These are phyloP conservation scores for Leptocoma aspasia DNA, from an alignment of 2,113 vertebrate genomes.

Conservation along the genomic window DNA sequence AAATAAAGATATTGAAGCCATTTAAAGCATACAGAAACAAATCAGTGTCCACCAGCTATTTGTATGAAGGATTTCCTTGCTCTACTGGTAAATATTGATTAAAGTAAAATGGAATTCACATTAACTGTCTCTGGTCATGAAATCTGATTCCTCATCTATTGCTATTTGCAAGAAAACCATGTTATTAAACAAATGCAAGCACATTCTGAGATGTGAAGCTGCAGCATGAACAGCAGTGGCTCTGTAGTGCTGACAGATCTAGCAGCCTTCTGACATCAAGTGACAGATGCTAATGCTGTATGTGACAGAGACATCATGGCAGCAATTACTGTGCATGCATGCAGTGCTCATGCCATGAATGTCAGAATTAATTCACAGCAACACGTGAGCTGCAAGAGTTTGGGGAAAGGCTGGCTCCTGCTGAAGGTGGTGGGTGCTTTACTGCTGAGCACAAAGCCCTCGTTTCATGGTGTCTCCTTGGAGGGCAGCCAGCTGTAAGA, in stretches of 20 bases:
- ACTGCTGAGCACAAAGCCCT: background rate
- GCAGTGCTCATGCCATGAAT: rapidly evolving
- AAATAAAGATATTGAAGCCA: background rate
- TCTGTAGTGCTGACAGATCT: background rate
- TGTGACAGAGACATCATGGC: rapidly evolving
- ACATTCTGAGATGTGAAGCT: background rate
- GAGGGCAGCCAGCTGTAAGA: rapidly evolving
- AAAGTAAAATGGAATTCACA: background rate
- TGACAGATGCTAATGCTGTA: rapidly evolving
- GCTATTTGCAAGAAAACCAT: background rate
- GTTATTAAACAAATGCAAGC: background rate
- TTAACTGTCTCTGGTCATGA: background rate
- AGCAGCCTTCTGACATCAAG: too few species aligned
- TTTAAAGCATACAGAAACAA: background rate
- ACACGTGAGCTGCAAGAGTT: rapidly evolving
- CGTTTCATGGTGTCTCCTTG: rapidly evolving
- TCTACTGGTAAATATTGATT: background rate
- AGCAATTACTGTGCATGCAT: rapidly evolving
- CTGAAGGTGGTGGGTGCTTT: rapidly evolving
- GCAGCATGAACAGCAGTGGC: background rate
- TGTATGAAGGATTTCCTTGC: background rate
- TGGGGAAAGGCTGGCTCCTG: background rate
- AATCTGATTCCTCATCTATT: background rate
- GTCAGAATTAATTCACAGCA: background rate
- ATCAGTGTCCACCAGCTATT: background rate